Evolutionary conservation across 2,113 vertebrate genomes (phyloP).

Genomic region (Odocoileus hemionus): DNA sequence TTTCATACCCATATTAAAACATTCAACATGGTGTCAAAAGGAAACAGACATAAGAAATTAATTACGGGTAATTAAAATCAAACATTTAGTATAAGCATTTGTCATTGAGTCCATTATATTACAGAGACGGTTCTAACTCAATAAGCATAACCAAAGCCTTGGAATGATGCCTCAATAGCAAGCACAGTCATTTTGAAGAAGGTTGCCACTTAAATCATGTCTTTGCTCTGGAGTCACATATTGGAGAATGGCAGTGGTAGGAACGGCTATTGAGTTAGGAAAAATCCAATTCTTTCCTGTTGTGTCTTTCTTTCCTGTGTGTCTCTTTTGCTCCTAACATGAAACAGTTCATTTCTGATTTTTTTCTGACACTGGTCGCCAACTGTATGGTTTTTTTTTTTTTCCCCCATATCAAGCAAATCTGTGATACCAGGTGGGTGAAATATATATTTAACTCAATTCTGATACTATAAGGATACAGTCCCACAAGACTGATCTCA

Average conservation of each 20-base stretch:
- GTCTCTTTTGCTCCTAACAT: background rate
- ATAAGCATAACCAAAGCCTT: background rate
- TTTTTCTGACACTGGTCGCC: background rate
- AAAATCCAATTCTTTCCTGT: background rate
- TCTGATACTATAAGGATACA: background rate
- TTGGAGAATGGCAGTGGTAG: background rate
- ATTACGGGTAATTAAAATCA: slow-evolving; percentile 50
- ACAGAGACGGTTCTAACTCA: slow-evolving; percentile 1
- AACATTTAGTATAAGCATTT: slow-evolving; percentile 14
- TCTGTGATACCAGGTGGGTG: background rate
- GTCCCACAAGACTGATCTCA: background rate
- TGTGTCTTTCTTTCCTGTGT: background rate
- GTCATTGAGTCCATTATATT: background rate
- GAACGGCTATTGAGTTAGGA: background rate
- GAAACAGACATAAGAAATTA: slow-evolving; percentile 28
- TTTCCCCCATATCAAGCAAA: background rate
- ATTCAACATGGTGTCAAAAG: slow-evolving; percentile 11
- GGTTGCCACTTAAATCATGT: background rate
- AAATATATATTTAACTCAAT: background rate
- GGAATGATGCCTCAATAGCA: background rate
- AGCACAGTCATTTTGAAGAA: background rate
- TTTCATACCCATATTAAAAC: slow-evolving; percentile 45
- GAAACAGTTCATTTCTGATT: background rate
- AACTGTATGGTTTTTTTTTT: background rate
- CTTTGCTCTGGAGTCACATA: background rate